phyloP scores from a whole-genome alignment of 2,888 invertebrate species.

The Metalampra italica region DNA sequence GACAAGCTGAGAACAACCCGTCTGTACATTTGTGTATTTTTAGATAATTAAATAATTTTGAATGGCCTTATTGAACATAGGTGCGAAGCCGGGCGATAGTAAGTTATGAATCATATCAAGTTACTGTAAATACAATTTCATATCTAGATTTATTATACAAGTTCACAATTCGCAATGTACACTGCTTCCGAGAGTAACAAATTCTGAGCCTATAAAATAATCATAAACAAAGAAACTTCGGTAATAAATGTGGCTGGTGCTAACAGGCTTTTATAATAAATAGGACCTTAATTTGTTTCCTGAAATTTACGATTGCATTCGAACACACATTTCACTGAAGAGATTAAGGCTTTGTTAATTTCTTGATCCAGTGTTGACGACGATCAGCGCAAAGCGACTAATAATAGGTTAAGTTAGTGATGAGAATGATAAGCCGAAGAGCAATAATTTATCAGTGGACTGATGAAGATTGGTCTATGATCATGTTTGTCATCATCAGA shows the following conservation, averaged over 20 bases:
- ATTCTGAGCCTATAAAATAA: constrained; percentile 6
- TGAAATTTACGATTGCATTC: constrained; percentile 1
- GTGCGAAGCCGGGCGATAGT: too few relatives aligned
- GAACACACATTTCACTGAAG: not conserved
- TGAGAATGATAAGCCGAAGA: too few relatives aligned
- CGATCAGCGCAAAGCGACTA: too few relatives aligned
- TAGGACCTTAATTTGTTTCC: constrained; percentile 2
- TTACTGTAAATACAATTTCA: constrained; percentile 3
- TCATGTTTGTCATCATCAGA: not conserved
- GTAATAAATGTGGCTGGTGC: constrained; percentile 7
- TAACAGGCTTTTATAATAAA: constrained; percentile 5
- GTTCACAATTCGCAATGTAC: constrained; percentile 8
- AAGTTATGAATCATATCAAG: not conserved
- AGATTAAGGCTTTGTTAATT: not conserved
- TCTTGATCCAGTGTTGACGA: too few relatives aligned
- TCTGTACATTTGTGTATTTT: too few relatives aligned
- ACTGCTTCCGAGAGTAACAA: constrained; percentile 3
- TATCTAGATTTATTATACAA: constrained; percentile 6
- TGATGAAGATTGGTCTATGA: too few relatives aligned
- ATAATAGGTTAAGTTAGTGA: too few relatives aligned
- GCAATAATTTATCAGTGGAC: too few relatives aligned
- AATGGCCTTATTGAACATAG: too few relatives aligned
- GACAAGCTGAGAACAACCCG: too few relatives aligned
- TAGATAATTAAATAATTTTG: too few relatives aligned
- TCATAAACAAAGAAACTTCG: constrained; percentile 10